Conservation (phyloP, 2,113 vertebrate genomes). For the Grantiella picta region DNA sequence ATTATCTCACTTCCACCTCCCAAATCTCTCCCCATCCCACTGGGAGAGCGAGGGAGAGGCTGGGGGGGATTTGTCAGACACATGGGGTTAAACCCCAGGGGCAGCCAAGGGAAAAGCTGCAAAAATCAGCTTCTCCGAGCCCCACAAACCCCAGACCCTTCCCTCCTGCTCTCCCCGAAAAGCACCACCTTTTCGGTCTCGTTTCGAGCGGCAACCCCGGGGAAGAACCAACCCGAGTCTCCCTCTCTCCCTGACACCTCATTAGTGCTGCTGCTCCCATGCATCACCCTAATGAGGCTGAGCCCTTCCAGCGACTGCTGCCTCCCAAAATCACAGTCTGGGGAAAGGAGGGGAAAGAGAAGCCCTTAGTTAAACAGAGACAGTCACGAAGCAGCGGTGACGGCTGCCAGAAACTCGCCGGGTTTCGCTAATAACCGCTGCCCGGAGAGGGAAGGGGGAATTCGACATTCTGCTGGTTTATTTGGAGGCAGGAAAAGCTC, state of each 20-base stretch:
- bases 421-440: slow-evolving; percentile 14
- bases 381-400: slow-evolving; percentile 15
- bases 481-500: not conserved
- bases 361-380: slow-evolving; percentile 49
- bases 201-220: not conserved
- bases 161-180: not conserved
- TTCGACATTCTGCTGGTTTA: not conserved
- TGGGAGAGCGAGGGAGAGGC: not conserved
- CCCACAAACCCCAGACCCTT: not conserved
- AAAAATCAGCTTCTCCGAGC: not conserved
- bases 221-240: not conserved
- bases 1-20: not conserved
- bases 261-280: slow-evolving; percentile 26
- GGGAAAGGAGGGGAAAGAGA: not conserved
- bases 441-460: not conserved
- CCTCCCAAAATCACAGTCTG: not conserved
- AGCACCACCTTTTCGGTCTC: not conserved
- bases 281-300: slow-evolving; percentile 46
- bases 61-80: no score
- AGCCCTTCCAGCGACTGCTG: slow-evolving; percentile 1
- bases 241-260: slow-evolving; percentile 24
- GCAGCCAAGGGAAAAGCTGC: not conserved
- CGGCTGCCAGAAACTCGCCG: slow-evolving; percentile 9
- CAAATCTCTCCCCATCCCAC: not conserved
- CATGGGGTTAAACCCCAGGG: not conserved